These are phyloP conservation scores for Pristionchus pacificus DNA, from an alignment of 1,140 invertebrate genomes.

Conservation along the genomic window DNA sequence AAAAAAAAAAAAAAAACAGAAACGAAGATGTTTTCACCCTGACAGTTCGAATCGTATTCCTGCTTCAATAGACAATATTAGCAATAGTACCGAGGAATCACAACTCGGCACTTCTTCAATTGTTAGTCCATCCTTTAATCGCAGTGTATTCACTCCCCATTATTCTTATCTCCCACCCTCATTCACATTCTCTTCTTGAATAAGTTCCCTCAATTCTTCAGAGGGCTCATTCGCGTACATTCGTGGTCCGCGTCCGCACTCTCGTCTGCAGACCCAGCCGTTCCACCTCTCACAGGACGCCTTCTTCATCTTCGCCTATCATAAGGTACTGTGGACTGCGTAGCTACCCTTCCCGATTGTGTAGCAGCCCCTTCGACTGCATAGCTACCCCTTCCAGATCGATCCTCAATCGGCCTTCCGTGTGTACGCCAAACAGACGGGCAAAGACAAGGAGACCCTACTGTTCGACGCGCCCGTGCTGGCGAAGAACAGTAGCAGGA, in stretches of 20 bases:
- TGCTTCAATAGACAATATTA: too few species aligned
- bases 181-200: neutral
- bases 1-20: too few species aligned
- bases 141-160: too few species aligned
- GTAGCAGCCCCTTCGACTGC: neutral
- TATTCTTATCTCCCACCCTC: too few species aligned
- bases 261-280: slow-evolving; percentile 36
- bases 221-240: slow-evolving; percentile 39
- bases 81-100: too few species aligned
- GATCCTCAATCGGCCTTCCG: slow-evolving; percentile 25
- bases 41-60: too few species aligned
- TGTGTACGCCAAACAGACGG: slow-evolving; percentile 30
- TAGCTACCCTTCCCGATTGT: neutral
- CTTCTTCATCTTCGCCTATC: slow-evolving; percentile 43
- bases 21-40: too few species aligned
- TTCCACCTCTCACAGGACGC: slow-evolving; percentile 40
- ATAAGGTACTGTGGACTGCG: slow-evolving; percentile 31
- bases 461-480: slow-evolving; percentile 25
- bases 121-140: too few species aligned
- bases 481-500: slow-evolving; percentile 30
- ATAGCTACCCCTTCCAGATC: slow-evolving; percentile 9
- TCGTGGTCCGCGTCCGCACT: slow-evolving; percentile 28
- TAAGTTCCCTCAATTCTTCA: slow-evolving; percentile 9
- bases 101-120: too few species aligned
- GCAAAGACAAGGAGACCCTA: slow-evolving; percentile 30